Percentiles rank a stretch among this genome's conserved stretches.
Conservation (phyloP, 2,888 invertebrate genomes). For the Geotrupes spiniger region DNA sequence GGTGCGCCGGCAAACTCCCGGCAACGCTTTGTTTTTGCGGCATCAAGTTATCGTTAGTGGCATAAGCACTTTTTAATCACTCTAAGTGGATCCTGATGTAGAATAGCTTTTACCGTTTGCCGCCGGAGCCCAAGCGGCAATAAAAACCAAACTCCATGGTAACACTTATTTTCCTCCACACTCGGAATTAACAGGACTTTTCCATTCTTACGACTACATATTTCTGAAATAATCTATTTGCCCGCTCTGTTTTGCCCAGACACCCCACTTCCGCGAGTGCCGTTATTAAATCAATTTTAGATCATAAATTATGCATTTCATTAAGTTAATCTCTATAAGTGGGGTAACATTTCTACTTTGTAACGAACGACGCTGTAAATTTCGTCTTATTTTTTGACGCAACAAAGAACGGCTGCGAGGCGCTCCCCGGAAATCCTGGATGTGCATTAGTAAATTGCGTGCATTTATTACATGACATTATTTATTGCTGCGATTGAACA, state of each 20-base stretch:
- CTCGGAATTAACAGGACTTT: conserved; percentile 7
- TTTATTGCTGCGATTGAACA: no score
- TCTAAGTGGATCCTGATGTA: conserved; percentile 38
- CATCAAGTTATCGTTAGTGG: conserved; percentile 23
- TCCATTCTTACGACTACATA: conserved; percentile 2
- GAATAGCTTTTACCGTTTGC: conserved; percentile 36
- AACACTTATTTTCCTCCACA: conserved; percentile 2
- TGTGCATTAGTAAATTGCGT: conserved; percentile 1
- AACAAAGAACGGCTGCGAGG: not conserved
- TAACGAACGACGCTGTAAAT: conserved; percentile 24
- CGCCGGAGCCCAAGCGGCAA: conserved; percentile 12
- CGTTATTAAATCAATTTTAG: conserved; percentile 22
- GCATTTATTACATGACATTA: not conserved
- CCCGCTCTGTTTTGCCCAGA: conserved; percentile 4
- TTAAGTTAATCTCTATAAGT: conserved; percentile 35
- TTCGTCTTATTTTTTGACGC: conserved; percentile 12
- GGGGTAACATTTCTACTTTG: conserved; percentile 24
- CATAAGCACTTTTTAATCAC: conserved; percentile 38
- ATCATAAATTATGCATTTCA: conserved; percentile 34
- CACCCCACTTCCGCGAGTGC: not conserved
- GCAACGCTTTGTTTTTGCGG: conserved; percentile 14
- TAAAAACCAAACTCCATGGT: conserved; percentile 15
- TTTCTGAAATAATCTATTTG: conserved; percentile 10
- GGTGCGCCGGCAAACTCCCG: not conserved
- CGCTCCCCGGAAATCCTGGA: not conserved